Conservation (phyloP, 2,888 invertebrate species). For the Noctua fimbriata region DNA sequence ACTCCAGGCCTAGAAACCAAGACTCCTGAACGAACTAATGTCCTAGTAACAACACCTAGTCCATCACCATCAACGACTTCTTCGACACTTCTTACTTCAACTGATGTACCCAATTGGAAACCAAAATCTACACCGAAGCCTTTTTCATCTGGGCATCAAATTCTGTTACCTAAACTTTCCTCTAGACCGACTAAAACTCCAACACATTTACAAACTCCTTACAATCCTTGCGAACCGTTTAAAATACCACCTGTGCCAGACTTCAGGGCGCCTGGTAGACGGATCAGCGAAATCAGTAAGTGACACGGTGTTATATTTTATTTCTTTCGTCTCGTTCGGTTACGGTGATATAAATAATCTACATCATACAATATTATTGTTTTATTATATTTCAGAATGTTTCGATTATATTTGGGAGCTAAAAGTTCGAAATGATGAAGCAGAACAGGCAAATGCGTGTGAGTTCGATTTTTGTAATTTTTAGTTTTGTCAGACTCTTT, state of each 20-base stretch:
- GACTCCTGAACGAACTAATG: slow-evolving; percentile 2
- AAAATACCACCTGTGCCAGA: slow-evolving; percentile 66
- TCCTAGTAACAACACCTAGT: background rate
- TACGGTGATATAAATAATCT: background rate
- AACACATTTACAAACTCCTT: background rate
- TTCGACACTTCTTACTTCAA: slow-evolving; percentile 14
- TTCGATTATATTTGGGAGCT: slow-evolving; percentile 73
- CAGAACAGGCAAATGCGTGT: slow-evolving; percentile 65
- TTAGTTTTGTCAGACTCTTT: background rate
- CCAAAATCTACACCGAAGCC: slow-evolving; percentile 2
- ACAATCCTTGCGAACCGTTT: slow-evolving; percentile 39
- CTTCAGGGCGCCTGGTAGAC: slow-evolving; percentile 70
- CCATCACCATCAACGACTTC: background rate
- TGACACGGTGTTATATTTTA: background rate
- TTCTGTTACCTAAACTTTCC: slow-evolving; percentile 3
- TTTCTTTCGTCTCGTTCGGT: background rate
- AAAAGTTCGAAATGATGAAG: slow-evolving; percentile 62
- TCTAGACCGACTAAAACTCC: background rate
- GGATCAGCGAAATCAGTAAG: slow-evolving; percentile 79
- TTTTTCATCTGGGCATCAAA: slow-evolving; percentile 2
- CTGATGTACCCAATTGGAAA: slow-evolving; percentile 24
- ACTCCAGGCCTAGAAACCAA: background rate
- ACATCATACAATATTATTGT: background rate
- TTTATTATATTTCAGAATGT: slow-evolving; percentile 69
- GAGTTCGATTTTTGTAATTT: slow-evolving; percentile 52